Conservation (phyloP, 2,797 vertebrate species). For the Notamacropus eugenii region DNA sequence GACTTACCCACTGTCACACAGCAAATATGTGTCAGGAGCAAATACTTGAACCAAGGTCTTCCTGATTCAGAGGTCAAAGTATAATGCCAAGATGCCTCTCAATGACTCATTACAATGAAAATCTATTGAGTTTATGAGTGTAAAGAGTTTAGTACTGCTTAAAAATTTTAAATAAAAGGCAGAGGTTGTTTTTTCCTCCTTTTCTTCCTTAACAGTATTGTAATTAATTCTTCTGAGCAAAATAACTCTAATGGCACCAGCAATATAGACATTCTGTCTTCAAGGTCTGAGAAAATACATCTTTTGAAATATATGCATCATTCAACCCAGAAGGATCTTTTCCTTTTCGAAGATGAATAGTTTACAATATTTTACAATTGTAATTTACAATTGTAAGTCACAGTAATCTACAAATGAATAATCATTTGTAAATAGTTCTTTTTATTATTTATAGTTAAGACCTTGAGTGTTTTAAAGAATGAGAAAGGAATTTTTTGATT, state of each 20-base stretch:
- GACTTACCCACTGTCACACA: not conserved
- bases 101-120: not conserved
- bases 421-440: not conserved
- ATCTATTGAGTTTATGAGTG: not conserved
- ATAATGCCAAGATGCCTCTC: not conserved
- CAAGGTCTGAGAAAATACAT: not conserved
- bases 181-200: not conserved
- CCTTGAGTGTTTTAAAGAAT: constrained; percentile 39
- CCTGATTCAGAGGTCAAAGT: not conserved
- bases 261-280: not conserved
- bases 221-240: not conserved
- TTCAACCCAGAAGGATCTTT: not conserved
- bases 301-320: not conserved
- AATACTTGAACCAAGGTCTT: not conserved
- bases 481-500: constrained; percentile 28
- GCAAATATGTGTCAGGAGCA: not conserved
- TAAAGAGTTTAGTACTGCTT: not conserved
- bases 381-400: too few species aligned
- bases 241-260: not conserved
- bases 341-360: constrained; percentile 11
- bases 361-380: too few species aligned
- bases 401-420: too few species aligned
- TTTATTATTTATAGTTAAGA: constrained; percentile 2
- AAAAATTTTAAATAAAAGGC: not conserved
- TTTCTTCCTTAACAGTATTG: not conserved